A percentile compares a stretch with the other conserved stretches of the same genome.
Conservation (phyloP, 2,888 invertebrate genomes). For the Pandemis cinnamomeana region DNA sequence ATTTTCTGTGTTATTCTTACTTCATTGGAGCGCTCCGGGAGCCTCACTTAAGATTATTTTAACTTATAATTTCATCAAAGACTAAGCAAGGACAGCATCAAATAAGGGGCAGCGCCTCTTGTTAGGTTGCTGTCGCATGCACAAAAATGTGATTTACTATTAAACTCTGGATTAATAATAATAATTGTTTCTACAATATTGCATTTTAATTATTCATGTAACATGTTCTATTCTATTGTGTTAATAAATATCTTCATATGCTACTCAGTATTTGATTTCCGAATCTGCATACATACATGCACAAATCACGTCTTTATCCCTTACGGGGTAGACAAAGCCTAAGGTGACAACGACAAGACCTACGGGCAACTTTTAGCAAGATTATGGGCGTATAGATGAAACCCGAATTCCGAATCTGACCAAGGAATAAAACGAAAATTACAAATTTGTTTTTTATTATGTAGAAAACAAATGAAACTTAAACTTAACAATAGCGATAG, state of each 20-base stretch:
- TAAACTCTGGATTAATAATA: slow-evolving; percentile 6
- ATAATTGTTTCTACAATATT: slow-evolving; percentile 16
- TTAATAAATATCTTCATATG: slow-evolving; percentile 26
- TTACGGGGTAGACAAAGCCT: too few relatives aligned
- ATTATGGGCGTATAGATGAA: too few relatives aligned
- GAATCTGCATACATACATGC: too few relatives aligned
- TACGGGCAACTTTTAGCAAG: too few relatives aligned
- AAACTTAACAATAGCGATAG: neutral
- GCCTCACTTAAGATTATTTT: slow-evolving; percentile 5
- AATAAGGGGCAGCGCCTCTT: too few relatives aligned
- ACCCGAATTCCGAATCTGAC: neutral
- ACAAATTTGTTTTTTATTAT: neutral
- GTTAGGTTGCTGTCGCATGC: neutral
- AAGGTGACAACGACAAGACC: too few relatives aligned
- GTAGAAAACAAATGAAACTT: neutral
- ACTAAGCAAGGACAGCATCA: neutral
- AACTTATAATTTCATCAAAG: neutral
- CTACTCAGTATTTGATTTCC: slow-evolving; percentile 1
- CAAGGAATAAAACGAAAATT: neutral
- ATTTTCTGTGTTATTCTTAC: slow-evolving; percentile 18
- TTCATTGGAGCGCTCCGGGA: slow-evolving; percentile 24
- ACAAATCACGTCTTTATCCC: too few relatives aligned
- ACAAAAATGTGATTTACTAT: slow-evolving; percentile 14
- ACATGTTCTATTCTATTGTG: slow-evolving; percentile 21
- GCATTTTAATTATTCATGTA: slow-evolving; percentile 28